These are phyloP conservation scores for Eurystomus gularis DNA, from an alignment of 2,113 vertebrate genomes.

Conservation along the genomic window DNA sequence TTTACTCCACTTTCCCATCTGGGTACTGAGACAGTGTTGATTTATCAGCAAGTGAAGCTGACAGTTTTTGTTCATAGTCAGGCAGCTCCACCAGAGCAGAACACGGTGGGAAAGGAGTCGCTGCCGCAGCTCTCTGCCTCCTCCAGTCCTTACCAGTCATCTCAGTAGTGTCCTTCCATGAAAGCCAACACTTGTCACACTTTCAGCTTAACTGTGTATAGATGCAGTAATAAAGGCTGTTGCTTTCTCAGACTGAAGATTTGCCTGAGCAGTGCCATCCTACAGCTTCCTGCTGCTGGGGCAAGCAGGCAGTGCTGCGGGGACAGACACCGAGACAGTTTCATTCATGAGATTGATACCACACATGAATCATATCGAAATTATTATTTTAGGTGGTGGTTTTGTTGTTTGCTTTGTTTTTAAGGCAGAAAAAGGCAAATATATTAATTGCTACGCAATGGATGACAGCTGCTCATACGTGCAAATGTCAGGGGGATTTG, in stretches of 20 bases:
- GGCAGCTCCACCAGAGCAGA: not conserved
- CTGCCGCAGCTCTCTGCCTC: not conserved
- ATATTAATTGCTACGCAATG: not conserved
- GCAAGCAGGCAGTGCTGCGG: not conserved
- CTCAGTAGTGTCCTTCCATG: not conserved
- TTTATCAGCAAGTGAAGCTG: not conserved
- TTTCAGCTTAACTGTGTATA: not conserved
- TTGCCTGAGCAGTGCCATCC: not conserved
- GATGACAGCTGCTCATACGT: not conserved
- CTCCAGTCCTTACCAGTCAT: not conserved
- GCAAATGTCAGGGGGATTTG: not conserved
- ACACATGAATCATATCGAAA: not conserved
- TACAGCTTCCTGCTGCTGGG: not conserved
- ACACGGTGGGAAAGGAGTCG: not conserved
- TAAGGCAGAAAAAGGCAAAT: not conserved
- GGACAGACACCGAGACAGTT: not conserved
- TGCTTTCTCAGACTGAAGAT: not conserved
- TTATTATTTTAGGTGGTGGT: not conserved
- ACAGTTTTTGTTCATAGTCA: not conserved
- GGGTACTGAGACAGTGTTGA: not conserved
- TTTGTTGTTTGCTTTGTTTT: not conserved
- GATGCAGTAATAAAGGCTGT: not conserved
- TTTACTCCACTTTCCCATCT: not conserved
- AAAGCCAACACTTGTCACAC: accelerated
- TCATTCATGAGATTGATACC: not conserved